phyloP scores from a whole-genome alignment of 2,113 vertebrate genomes.

The Eublepharis macularius region DNA sequence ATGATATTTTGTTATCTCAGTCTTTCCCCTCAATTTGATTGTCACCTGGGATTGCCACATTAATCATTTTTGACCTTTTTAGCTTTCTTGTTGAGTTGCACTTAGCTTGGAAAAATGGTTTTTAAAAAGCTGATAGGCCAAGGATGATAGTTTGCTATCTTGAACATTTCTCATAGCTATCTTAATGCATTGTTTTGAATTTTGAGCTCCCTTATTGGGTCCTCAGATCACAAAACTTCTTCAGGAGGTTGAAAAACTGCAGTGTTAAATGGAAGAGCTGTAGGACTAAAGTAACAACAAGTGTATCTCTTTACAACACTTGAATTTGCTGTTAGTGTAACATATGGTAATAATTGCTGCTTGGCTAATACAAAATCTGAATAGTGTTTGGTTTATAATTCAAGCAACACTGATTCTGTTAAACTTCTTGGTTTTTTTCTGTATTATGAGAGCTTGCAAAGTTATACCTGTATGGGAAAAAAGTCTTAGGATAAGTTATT shows the following conservation, averaged over 20 bases:
- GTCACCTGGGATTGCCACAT: too few relatives aligned
- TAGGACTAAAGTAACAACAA: not conserved
- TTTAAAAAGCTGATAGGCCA: not conserved
- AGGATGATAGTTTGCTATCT: not conserved
- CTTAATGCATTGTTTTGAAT: not conserved
- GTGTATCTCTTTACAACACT: too few relatives aligned
- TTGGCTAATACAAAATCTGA: not conserved
- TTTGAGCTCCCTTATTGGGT: not conserved
- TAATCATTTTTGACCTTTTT: too few relatives aligned
- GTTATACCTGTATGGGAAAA: not conserved
- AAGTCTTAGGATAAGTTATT: not conserved
- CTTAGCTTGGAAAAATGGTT: not conserved
- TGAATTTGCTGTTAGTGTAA: not conserved
- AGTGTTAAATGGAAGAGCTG: not conserved
- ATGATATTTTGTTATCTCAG: too few relatives aligned
- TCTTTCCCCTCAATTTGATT: too few relatives aligned
- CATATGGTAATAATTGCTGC: not conserved
- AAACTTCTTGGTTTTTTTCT: not conserved
- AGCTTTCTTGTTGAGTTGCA: not conserved
- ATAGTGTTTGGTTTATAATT: not conserved
- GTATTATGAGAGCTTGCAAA: not conserved
- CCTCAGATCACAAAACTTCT: not conserved
- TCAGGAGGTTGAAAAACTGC: not conserved
- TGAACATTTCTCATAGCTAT: not conserved
- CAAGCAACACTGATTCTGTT: not conserved